Evolutionary conservation across 1,140 invertebrate genomes (phyloP), one percentile per base, ranked within the genome.

Genomic region (Meloidogyne floridensis): DNA sequence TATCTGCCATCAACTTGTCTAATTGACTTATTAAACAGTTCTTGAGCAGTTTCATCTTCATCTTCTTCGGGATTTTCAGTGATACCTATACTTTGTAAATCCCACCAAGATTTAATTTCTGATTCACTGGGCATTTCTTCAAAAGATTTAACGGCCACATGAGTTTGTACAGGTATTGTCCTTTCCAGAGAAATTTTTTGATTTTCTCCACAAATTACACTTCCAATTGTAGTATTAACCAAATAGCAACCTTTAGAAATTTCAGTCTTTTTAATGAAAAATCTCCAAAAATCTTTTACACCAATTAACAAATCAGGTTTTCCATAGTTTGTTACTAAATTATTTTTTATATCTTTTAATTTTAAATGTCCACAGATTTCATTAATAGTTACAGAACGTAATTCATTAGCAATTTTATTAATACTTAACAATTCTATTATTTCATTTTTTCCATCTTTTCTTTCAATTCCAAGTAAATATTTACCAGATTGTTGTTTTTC

Each of bases 221-320:
- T n/a, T 2, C 43, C 72, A 13, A 84, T 13, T 20, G n/a, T 81
- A 4, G 9, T 81, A 51, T 76, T 82, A 20, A 80, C 51, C 15
- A 75, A 18, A 59, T 75, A 47, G 15, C n/a, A 71, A 11, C 9
- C 32, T 32, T 20, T 13, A 15, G n/a, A n/a, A 18, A 56, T 56
- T 76, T 4, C 43, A 32, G 15, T 47, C 18, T 11, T 53, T 73
- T 42, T 20, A n/a, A 11, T 10, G 9, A 81, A 47, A 20, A 82
- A 82, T n/a, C 15, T 65, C 81, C 81, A 82, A 13, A 82, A 82
- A 32, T 82, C 81, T 43, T n/a, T 18, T 47, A 81, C 69, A 65
- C 81, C 81, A 43, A 82, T 75, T 42, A 82, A 42, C 8, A 82
- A 20, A 56, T 83, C 81, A 32, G 81, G 81, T 18, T 84, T 70